Conservation (phyloP, 1,140 invertebrate species). For the Dolichoris vasculosae region DNA sequence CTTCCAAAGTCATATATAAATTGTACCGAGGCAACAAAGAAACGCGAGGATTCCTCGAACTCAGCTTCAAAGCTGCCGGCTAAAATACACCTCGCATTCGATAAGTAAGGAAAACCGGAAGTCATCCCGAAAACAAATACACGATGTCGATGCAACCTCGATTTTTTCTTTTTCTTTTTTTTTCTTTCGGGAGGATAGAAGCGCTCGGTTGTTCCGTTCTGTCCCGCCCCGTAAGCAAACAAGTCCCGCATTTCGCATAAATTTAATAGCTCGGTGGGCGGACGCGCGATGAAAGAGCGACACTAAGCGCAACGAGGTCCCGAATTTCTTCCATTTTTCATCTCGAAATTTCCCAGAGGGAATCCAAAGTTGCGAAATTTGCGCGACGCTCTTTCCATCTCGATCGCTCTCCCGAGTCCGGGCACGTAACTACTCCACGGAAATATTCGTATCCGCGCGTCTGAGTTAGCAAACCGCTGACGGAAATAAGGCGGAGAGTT, state of each 20-base stretch:
- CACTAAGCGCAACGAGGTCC: background rate
- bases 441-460: background rate
- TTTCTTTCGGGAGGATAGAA: too few relatives aligned
- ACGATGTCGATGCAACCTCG: background rate
- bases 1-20: background rate
- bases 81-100: background rate
- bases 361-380: slow-evolving; percentile 7
- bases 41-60: background rate
- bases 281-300: background rate
- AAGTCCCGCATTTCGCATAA: slow-evolving; percentile 10
- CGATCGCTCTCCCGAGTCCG: background rate
- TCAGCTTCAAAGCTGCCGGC: background rate
- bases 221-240: background rate
- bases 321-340: slow-evolving; percentile 3
- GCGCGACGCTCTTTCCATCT: background rate
- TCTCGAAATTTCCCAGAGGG: slow-evolving; percentile 19
- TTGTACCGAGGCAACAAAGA: background rate
- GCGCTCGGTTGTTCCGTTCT: too few relatives aligned
- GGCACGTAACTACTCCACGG: background rate
- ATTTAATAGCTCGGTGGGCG: slow-evolving; percentile 12
- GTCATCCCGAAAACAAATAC: background rate
- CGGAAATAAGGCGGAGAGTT: background rate
- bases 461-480: slow-evolving; percentile 4
- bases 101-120: slow-evolving; percentile 4
- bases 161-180: too few relatives aligned